A percentile compares a stretch with the other conserved stretches of the same genome.
Evolutionary conservation across 2,888 invertebrate genomes (phyloP).

Genomic region (Euzetes globulus): DNA sequence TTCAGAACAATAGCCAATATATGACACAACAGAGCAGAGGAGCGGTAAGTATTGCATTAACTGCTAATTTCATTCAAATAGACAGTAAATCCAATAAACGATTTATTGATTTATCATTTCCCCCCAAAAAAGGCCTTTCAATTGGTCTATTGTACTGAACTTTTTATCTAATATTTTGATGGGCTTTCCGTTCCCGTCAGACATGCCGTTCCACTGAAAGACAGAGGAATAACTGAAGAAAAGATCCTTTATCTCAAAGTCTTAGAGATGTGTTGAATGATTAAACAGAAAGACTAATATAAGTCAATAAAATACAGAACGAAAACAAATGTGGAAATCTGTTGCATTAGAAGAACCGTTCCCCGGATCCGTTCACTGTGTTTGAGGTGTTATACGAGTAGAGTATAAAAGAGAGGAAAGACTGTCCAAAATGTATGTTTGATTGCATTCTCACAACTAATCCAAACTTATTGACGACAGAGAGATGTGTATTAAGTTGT

Average conservation of each 20-base stretch:
- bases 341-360: not conserved
- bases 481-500: not conserved
- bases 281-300: slow-evolving; percentile 20
- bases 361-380: not conserved
- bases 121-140: not conserved
- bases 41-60: slow-evolving; percentile 11
- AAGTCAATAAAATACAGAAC: slow-evolving; percentile 4
- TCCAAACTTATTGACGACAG: not conserved
- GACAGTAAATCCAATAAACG: slow-evolving; percentile 15
- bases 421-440: not conserved
- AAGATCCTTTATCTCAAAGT: not conserved
- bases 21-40: not conserved
- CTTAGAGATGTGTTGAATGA: slow-evolving; percentile 11
- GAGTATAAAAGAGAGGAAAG: not conserved
- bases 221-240: not conserved
- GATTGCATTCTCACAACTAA: not conserved
- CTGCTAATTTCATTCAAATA: slow-evolving; percentile 20
- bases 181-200: not conserved
- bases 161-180: slow-evolving; percentile 15
- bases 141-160: not conserved
- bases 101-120: slow-evolving; percentile 16
- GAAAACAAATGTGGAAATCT: slow-evolving; percentile 6
- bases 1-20: slow-evolving; percentile 20
- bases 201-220: not conserved
- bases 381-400: no score